Percentiles rank a stretch among this genome's conserved stretches.
Conservation (phyloP, 2,888 invertebrate species). For the Callosobruchus maculatus region DNA sequence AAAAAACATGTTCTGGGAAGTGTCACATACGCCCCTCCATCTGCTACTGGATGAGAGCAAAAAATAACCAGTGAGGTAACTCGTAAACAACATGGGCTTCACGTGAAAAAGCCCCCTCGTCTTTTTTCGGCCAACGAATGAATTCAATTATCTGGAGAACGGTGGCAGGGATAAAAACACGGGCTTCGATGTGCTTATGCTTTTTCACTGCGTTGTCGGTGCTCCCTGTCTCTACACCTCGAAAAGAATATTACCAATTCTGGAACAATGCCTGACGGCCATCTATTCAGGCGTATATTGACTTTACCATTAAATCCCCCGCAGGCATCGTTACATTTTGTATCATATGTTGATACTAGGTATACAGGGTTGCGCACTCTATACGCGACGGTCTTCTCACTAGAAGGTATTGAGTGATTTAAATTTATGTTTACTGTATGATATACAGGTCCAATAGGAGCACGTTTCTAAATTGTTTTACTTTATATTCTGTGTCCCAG, state of each 20-base stretch:
- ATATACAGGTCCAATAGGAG: too few species aligned
- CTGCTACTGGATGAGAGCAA: not conserved
- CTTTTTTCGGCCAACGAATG: not conserved
- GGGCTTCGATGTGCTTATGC: not conserved
- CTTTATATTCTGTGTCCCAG: too few species aligned
- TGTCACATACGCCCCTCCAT: not conserved
- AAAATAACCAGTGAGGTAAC: not conserved
- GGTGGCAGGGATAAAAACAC: not conserved
- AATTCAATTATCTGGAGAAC: not conserved
- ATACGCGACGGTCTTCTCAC: too few species aligned
- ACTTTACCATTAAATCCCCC: too few species aligned
- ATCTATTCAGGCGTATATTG: not conserved
- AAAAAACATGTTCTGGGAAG: not conserved
- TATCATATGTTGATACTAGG: too few species aligned
- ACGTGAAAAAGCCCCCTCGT: not conserved
- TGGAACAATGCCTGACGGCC: not conserved
- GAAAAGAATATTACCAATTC: not conserved
- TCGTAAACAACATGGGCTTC: not conserved
- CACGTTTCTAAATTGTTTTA: too few species aligned
- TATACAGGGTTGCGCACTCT: too few species aligned
- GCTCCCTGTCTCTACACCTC: not conserved
- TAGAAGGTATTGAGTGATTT: too few species aligned
- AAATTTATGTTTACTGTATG: too few species aligned
- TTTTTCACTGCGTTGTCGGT: not conserved
- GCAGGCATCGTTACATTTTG: too few species aligned